Evolutionary conservation across 2,113 vertebrate species (phyloP), one percentile per base, ranked within the genome.

Genomic region (Chaetodon auriga): DNA sequence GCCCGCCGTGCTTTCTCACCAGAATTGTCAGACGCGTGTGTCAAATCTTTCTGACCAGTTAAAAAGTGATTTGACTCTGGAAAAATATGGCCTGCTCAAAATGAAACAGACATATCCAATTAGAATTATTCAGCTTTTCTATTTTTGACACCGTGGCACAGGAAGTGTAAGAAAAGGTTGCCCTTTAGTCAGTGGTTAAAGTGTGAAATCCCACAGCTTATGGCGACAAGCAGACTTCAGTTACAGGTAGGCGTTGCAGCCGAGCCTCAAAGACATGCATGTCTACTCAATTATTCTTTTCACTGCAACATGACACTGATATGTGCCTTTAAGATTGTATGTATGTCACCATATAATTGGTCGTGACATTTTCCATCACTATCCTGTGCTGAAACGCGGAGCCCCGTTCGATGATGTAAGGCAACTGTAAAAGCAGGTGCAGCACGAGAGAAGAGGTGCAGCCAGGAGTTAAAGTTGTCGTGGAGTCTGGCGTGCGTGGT

Each of bases 141-240:
- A 89, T 90, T 92, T 92, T 79, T 90, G 90, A 93, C 77, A 85
- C 75, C 7, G 7, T 70, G 36, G 57, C 74, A 83, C 88, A 89
- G 88, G 82, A 91, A 89, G 81, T 84, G 87, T 89, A 83, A 81
- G 81, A 92, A 85, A 92, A 92, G 80, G 88, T 90, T 83, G 80
- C 73, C 90, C 83, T 92, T 93, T 89, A 91, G 89, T 90, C 78
- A 21, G 82, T 71, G 90, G 90, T 93, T 89, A 64, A 91, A 89
- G 89, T 93, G 92, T 91, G 89, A 91, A 90, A 89, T 92, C 87
- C 66, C 68, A 74, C 85, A 65, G 88, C 85, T 88, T 79, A 80
- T 81, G 66, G 78, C 45, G 74, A 81, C 51, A 21, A 21, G 83
- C 84, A 92, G 84, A 88, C 75, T 84, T 85, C 78, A 82, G 87